Evolutionary conservation across 2,888 invertebrate genomes (phyloP), one percentile per base, ranked within the genome.

Genomic region (Stramonita haemastoma): DNA sequence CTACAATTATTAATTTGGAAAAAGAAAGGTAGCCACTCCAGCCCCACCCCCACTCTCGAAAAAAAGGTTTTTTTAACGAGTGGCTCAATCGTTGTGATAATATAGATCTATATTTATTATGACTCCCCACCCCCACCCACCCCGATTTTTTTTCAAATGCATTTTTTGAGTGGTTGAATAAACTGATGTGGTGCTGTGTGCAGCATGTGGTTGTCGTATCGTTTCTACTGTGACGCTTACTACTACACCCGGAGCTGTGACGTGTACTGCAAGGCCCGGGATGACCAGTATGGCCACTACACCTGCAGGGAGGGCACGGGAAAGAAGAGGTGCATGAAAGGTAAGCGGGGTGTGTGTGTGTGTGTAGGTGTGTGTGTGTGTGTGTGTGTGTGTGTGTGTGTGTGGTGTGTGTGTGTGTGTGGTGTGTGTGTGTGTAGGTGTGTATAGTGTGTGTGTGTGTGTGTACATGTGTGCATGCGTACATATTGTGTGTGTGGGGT

Each of bases 211-310:
- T 90, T 91, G 29, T 86, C 90, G 26, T 89, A 91, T 32, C 91
- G 96, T 5, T 94, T 95, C 56, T 92, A 93, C 73, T 96, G 96
- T 92, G 93, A 95, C 89, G 93, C 93, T 11, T 91, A 96, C 92
- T 96, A 96, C 93, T 96, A 95, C 92, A 95, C 95, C n/a, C 86
- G 91, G 26, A 92, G 92, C 17, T 96, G 96, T 92, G 90, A 93
- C 73, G 92, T 92, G 60, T 93, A 93, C 88, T 96, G 95, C 91
- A 92, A 93, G 11, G 89, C 93, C 5, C 97, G 98, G 96, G 98
- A 97, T 94, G 89, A 91, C 60, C 36, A 46, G 19, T 97, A 97
- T 95, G 98, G 98, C 91, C 98, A 98, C 96, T 98, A 98, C 96
- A 96, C 97, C 17, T 98, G 98, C 95, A 97, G 98, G 93, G 97